Percentiles rank a stretch among this genome's conserved stretches.
phyloP scores from a whole-genome alignment of 2,797 vertebrate species.

The Sebastes alutus region DNA sequence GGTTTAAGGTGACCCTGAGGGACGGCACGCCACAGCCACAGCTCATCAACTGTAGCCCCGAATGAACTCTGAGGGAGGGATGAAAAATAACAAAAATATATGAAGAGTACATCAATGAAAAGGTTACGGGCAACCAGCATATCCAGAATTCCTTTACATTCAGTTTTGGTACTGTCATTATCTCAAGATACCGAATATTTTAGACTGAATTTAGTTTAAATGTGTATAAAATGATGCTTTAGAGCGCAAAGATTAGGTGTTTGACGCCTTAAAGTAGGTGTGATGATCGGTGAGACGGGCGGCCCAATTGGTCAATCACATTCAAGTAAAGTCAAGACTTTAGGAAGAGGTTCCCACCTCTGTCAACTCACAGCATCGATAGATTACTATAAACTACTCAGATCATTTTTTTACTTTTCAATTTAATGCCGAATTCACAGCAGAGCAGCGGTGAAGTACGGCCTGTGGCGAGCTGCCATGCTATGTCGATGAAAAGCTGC shows the following conservation, averaged over 20 bases:
- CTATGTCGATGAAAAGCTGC: no score
- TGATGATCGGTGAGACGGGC: background rate
- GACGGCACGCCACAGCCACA: conserved; percentile 6
- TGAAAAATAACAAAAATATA: background rate
- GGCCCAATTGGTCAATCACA: background rate
- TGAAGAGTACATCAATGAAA: background rate
- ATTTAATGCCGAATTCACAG: no score
- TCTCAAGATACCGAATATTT: background rate
- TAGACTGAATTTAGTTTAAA: background rate
- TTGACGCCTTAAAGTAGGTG: background rate
- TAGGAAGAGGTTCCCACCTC: background rate
- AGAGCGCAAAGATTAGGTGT: background rate
- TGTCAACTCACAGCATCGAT: no score
- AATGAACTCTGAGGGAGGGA: conserved; percentile 8
- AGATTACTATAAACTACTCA: background rate
- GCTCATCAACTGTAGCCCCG: conserved; percentile 11
- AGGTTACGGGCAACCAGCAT: background rate
- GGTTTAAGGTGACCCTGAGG: conserved; percentile 60
- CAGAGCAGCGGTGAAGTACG: no score
- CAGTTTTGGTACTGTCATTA: background rate
- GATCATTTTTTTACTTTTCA: no score
- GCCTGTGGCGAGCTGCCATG: no score
- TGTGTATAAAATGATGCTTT: no score
- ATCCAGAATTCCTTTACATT: background rate
- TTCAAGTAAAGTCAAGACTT: background rate